Percentiles rank a stretch among this genome's conserved stretches.
Conservation (phyloP, 2,113 vertebrate species). For the Ranitomeya imitator region DNA sequence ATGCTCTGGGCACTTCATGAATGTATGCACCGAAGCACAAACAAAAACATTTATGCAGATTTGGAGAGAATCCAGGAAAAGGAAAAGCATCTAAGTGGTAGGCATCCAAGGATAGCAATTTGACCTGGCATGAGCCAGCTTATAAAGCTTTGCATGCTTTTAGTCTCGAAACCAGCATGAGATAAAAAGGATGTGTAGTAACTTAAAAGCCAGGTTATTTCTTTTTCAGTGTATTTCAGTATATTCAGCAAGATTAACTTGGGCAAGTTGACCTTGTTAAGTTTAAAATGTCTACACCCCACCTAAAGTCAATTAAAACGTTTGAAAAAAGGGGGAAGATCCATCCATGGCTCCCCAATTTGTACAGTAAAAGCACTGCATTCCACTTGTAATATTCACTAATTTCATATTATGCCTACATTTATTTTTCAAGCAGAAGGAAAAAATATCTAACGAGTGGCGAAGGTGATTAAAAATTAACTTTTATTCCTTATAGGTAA, state of each 20-base stretch:
- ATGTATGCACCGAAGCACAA: constrained; percentile 36
- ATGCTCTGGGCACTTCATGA: constrained; percentile 42
- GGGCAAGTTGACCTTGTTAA: background rate
- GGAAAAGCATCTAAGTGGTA: constrained; percentile 40
- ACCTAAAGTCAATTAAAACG: background rate
- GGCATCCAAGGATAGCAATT: constrained; percentile 43
- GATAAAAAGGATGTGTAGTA: background rate
- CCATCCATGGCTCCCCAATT: background rate
- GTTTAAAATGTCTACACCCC: background rate
- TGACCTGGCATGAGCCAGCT: constrained; percentile 41
- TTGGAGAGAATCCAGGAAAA: constrained; percentile 41
- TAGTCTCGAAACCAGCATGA: background rate
- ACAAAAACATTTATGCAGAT: constrained; percentile 29
- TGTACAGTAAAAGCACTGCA: background rate
- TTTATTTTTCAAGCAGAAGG: background rate
- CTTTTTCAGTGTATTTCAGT: background rate
- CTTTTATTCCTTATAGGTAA: no score
- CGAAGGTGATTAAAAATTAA: no score
- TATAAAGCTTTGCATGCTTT: constrained; percentile 18
- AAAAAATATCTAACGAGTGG: no score
- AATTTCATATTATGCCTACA: background rate
- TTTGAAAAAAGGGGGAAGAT: background rate
- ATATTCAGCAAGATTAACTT: background rate
- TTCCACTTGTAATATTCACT: no score
- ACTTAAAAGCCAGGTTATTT: background rate